phyloP scores from a whole-genome alignment of 2,888 invertebrate species.

The Sarcophaga rosellei region DNA sequence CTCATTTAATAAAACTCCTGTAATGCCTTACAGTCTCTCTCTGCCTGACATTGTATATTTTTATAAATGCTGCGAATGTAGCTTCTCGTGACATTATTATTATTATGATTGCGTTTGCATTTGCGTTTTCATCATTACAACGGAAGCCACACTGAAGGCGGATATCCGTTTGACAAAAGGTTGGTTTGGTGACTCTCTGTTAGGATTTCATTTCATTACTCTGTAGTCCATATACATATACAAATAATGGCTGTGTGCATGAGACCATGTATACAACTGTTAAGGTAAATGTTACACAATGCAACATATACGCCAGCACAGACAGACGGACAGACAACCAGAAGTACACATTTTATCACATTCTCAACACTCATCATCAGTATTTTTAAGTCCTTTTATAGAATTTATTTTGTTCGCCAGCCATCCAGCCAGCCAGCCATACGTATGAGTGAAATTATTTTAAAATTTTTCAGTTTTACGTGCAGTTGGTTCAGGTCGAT shows the following conservation, averaged over 20 bases:
- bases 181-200: slow-evolving; percentile 56
- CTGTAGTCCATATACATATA: slow-evolving; percentile 31
- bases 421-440: too few species aligned
- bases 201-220: slow-evolving; percentile 58
- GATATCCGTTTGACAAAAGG: slow-evolving; percentile 71
- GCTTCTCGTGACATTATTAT: not conserved
- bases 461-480: slow-evolving; percentile 44
- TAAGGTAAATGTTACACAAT: not conserved
- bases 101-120: slow-evolving; percentile 62
- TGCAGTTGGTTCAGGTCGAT: not conserved
- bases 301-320: not conserved
- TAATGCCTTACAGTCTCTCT: slow-evolving; percentile 16
- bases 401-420: slow-evolving; percentile 57
- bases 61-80: not conserved
- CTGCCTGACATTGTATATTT: not conserved
- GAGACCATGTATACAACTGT: not conserved
- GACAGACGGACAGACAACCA: slow-evolving; percentile 31
- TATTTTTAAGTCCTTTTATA: slow-evolving; percentile 42
- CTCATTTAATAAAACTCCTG: not conserved
- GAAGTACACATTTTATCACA: slow-evolving; percentile 61
- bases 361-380: slow-evolving; percentile 62
- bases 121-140: slow-evolving; percentile 61
- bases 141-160: slow-evolving; percentile 70
- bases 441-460: slow-evolving; percentile 42
- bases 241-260: slow-evolving; percentile 15